phyloP scores from a whole-genome alignment of 2,797 vertebrate species.

The Gymnoscopelus braueri region DNA sequence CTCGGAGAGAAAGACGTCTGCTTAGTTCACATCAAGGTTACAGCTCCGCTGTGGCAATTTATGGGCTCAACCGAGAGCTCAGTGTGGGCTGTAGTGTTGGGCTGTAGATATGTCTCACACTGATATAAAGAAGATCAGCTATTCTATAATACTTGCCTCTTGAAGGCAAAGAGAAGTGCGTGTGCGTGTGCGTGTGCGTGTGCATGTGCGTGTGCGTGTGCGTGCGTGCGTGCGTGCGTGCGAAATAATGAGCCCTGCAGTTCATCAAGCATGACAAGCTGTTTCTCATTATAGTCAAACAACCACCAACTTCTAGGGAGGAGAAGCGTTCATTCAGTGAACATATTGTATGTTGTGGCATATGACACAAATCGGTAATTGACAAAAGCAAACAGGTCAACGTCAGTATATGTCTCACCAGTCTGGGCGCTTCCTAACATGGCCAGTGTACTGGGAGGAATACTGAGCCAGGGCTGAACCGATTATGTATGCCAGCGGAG shows the following conservation, averaged over 20 bases:
- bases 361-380: constrained; percentile 27
- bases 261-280: too few species aligned
- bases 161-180: constrained; percentile 25
- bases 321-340: constrained; percentile 17
- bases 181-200: neutral
- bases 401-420: constrained; percentile 25
- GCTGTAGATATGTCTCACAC: neutral
- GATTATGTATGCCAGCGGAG: constrained; percentile 12
- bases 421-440: constrained; percentile 34
- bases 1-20: constrained; percentile 64
- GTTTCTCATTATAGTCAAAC: neutral
- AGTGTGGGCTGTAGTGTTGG: neutral
- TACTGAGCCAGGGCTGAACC: constrained; percentile 8
- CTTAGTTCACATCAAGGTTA: constrained; percentile 68
- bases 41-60: constrained; percentile 61
- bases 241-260: neutral
- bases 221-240: neutral
- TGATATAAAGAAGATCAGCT: constrained; percentile 15
- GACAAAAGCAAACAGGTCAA: constrained; percentile 35
- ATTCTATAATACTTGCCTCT: constrained; percentile 2
- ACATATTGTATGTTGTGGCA: constrained; percentile 6
- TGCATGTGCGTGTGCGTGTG: neutral
- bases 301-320: constrained; percentile 26
- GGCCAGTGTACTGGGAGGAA: constrained; percentile 21
- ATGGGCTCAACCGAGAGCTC: constrained; percentile 38